Base-by-base conservation (phyloP, 2,888 invertebrate species). In the Erebia aethiops region DNA sequence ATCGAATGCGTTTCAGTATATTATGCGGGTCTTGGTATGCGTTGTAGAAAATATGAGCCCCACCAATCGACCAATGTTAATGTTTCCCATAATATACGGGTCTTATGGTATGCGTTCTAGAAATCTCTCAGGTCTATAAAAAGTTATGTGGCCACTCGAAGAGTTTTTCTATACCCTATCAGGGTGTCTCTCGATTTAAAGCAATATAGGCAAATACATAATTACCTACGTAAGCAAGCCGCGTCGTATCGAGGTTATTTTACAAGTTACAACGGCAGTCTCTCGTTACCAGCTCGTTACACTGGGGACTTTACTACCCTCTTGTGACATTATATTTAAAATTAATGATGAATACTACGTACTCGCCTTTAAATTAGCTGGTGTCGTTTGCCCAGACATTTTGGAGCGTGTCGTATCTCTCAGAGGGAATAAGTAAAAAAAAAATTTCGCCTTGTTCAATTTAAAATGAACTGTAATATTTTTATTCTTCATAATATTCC, bases 251-350 rank as follows among this genome's bases (percentile, higher is more conserved):
- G n/a, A 41, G 41, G 43, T 56, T 35, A 16, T 35, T 16, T 65
- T 65, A 35, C 35, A 35, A 35, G 43, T 43, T 43, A 65, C 18
- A 41, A 43, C 54, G 13, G 41, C 9, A 35, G 54, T 10, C n/a
- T 65, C 65, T 16, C 41, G 41, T 65, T 54, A 65, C 65, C 26
- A 54, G 54, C 65, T 54, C 65, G 54, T 65, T 65, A 65, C 54
- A 18, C 65, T 41, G 43, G 16, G 54, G 54, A 16, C 14, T 65
- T 56, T 54, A 65, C 64, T 41, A 13, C 52, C 52, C 43, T 8
- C 41, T 65, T 56, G n/a, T n/a, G 54, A 54, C 16, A 54, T 52
- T 16, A 54, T 52, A 18, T 13, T 65, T 54, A 41, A 41, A 41
- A 41, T 65, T 65, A 56, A 65, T 56, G 54, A 65, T 16, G 54